Evolutionary conservation across 1,140 invertebrate genomes (phyloP).

Genomic region (Euwallacea fornicatus): DNA sequence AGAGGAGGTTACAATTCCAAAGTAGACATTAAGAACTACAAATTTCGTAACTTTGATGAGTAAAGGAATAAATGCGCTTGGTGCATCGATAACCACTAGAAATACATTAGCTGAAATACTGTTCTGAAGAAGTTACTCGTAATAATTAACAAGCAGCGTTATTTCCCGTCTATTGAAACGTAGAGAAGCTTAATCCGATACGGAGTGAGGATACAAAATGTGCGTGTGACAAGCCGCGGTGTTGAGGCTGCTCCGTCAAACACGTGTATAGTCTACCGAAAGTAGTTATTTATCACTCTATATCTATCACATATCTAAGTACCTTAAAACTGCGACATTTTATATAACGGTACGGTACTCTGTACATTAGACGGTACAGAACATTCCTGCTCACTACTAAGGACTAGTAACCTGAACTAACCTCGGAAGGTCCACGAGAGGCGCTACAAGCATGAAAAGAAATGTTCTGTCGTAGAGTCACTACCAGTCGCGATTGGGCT

Average conservation of each 20-base stretch:
- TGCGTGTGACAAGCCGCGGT: slow-evolving; percentile 46
- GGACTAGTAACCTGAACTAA: not conserved
- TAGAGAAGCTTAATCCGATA: slow-evolving; percentile 48
- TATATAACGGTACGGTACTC: slow-evolving; percentile 23
- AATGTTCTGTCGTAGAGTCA: slow-evolving; percentile 16
- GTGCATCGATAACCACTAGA: slow-evolving; percentile 4
- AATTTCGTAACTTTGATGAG: not conserved
- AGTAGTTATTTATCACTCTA: slow-evolving; percentile 36
- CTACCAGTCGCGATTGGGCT: slow-evolving; percentile 17
- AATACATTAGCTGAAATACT: slow-evolving; percentile 24
- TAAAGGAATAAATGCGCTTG: slow-evolving; percentile 5
- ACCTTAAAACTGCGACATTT: slow-evolving; percentile 29
- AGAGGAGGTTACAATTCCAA: not conserved
- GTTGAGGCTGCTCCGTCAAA: slow-evolving; percentile 40
- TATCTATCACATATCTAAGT: slow-evolving; percentile 39
- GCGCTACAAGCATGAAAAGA: slow-evolving; percentile 1
- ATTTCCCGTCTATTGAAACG: slow-evolving; percentile 5
- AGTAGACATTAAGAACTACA: not conserved
- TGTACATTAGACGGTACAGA: slow-evolving; percentile 15
- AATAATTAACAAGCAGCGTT: slow-evolving; percentile 1
- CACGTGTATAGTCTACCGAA: slow-evolving; percentile 36
- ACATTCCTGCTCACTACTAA: slow-evolving; percentile 4
- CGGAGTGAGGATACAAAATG: slow-evolving; percentile 52
- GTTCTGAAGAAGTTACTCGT: slow-evolving; percentile 4
- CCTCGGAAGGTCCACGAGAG: no score